A percentile compares a stretch with the other conserved stretches of the same genome.
Evolutionary conservation across 1,140 invertebrate species (phyloP).

Genomic region (Drosophila kohkoa): DNA sequence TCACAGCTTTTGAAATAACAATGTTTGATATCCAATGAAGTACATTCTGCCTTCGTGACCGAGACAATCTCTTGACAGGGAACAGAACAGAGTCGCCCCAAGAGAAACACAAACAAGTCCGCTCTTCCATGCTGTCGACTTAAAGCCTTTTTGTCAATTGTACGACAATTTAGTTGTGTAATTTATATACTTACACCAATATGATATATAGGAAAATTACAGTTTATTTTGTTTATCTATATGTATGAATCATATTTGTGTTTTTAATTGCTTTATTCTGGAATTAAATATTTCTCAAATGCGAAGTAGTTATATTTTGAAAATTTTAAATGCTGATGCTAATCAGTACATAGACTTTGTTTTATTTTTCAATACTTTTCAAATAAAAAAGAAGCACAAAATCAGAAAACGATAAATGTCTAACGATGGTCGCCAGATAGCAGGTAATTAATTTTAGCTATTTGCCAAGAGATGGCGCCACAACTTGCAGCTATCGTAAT

Average conservation of each 20-base stretch:
- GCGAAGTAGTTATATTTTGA: not conserved
- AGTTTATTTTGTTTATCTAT: too few relatives aligned
- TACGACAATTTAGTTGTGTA: too few relatives aligned
- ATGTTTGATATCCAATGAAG: conserved; percentile 34
- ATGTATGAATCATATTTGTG: too few relatives aligned
- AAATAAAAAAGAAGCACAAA: too few relatives aligned
- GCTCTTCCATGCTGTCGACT: not conserved
- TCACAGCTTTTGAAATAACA: too few relatives aligned
- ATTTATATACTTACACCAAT: too few relatives aligned
- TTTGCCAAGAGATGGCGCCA: not conserved
- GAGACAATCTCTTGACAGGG: too few relatives aligned
- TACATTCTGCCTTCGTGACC: conserved; percentile 20
- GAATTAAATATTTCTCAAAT: not conserved
- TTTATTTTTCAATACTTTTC: conserved; percentile 2
- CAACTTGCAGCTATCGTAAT: too few relatives aligned
- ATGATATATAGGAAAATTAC: too few relatives aligned
- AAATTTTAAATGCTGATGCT: too few relatives aligned
- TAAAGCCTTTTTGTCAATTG: not conserved
- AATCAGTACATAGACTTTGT: not conserved
- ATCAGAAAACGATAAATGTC: not conserved
- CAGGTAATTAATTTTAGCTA: too few relatives aligned
- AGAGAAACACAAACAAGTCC: not conserved
- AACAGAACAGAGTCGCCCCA: not conserved
- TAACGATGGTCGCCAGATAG: too few relatives aligned
- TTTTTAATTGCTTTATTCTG: not conserved